Evolutionary conservation across 2,888 invertebrate genomes (phyloP).

Genomic region (Microchrysa polita): DNA sequence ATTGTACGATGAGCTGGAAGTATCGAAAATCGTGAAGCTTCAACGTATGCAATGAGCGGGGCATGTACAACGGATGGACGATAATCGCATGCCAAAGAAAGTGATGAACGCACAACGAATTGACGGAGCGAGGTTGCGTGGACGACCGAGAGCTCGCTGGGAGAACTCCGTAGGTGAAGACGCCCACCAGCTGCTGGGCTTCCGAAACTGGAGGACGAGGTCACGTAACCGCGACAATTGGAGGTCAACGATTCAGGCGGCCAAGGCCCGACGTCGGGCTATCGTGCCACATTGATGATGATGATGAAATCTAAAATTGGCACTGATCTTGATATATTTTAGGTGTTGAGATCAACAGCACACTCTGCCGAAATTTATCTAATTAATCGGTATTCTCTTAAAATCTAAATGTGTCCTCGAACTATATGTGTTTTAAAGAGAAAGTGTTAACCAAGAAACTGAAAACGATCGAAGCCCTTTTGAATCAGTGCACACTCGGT

Average conservation of each 20-base stretch:
- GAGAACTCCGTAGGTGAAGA: neutral
- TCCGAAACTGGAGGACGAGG: neutral
- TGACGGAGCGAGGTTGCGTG: neutral
- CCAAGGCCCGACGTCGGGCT: conserved; percentile 11
- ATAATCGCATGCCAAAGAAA: neutral
- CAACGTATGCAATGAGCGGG: neutral
- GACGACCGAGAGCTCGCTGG: neutral
- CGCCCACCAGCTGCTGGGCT: neutral
- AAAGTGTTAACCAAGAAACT: no score
- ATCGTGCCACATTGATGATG: neutral
- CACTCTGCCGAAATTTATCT: no score
- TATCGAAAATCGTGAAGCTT: neutral
- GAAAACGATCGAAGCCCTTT: no score
- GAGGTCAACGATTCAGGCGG: neutral
- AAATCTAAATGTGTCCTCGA: no score
- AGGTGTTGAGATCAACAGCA: no score
- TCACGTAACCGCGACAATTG: neutral
- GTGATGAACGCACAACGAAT: neutral
- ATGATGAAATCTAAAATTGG: no score
- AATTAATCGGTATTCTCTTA: no score
- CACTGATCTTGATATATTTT: no score
- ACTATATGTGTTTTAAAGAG: no score
- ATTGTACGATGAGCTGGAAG: neutral
- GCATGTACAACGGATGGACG: neutral
- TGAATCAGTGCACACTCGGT: no score